Percentiles rank a stretch among this genome's conserved stretches.
These are phyloP conservation scores for Tetragnatha versicolor DNA, from an alignment of 1,140 invertebrate genomes.

Conservation along the genomic window DNA sequence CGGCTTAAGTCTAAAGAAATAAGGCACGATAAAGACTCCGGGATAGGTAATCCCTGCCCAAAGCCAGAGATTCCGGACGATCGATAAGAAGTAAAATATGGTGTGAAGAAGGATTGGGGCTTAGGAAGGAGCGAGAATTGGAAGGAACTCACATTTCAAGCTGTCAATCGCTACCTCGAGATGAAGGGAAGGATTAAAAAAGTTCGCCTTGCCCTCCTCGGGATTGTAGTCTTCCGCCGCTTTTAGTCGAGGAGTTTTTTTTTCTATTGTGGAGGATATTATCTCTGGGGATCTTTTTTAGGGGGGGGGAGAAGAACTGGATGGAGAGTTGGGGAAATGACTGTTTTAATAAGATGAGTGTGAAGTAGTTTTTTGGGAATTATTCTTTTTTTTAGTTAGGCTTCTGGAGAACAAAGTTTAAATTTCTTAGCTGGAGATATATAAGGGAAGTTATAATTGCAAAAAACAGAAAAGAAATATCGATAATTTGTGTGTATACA, in stretches of 20 bases:
- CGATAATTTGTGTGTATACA: no score
- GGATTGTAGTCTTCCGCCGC: not conserved
- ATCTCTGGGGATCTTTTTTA: no score
- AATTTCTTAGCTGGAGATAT: no score
- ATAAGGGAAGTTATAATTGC: no score
- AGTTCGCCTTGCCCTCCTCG: not conserved
- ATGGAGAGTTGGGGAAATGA: no score
- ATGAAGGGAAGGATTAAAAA: not conserved
- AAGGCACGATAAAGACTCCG: not conserved
- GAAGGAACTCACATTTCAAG: slow-evolving; percentile 48
- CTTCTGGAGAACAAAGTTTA: no score
- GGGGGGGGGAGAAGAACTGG: no score
- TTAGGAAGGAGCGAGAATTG: slow-evolving; percentile 41
- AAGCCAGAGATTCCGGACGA: slow-evolving; percentile 14
- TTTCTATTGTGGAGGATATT: no score
- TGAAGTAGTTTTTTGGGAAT: no score
- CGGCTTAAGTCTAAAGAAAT: not conserved
- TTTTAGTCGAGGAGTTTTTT: not conserved
- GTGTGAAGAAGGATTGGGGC: slow-evolving; percentile 34
- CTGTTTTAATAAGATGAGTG: no score
- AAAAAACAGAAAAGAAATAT: no score
- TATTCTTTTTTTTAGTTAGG: no score
- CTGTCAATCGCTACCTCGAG: slow-evolving; percentile 35
- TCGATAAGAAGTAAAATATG: slow-evolving; percentile 51
- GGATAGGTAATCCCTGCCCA: slow-evolving; percentile 45